Conservation (phyloP, 2,113 vertebrate genomes). For the Trinectes maculatus region DNA sequence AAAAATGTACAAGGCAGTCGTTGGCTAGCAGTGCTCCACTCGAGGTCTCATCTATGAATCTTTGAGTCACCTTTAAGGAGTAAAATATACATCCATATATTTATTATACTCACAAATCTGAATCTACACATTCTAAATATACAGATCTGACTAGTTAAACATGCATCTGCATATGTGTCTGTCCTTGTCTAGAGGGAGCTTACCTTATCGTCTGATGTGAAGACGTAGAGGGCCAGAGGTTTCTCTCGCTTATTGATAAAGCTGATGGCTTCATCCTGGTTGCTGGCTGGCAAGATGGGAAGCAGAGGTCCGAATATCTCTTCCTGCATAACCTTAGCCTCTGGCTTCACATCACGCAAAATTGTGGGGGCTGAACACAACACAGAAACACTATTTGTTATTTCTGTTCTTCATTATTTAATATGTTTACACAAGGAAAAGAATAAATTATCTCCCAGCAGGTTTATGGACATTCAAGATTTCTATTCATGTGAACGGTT, state of each 20-base stretch:
- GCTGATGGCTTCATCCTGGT: conserved; percentile 86
- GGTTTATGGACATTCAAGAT: no score
- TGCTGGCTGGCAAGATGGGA: conserved; percentile 84
- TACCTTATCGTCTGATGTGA: conserved; percentile 88
- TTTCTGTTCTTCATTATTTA: not conserved
- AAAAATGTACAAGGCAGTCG: conserved; percentile 87
- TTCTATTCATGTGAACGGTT: no score
- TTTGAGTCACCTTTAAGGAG: conserved; percentile 81
- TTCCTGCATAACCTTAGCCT: conserved; percentile 92
- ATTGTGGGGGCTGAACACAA: conserved; percentile 87
- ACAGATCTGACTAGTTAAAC: not conserved
- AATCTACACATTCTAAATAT: not conserved
- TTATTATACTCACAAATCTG: not conserved
- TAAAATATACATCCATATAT: not conserved
- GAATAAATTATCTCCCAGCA: no score
- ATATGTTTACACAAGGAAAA: no score
- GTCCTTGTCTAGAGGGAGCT: not conserved
- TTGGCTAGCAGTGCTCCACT: conserved; percentile 89
- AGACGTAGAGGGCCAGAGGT: conserved; percentile 91
- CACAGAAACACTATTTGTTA: not conserved
- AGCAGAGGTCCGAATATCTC: conserved; percentile 96
- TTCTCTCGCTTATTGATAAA: conserved; percentile 93
- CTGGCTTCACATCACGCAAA: conserved; percentile 86
- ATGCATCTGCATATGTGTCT: not conserved
- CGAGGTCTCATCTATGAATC: conserved; percentile 86